Conservation (phyloP, 2,888 invertebrate genomes). For the Caenorhabditis zanzibari region DNA sequence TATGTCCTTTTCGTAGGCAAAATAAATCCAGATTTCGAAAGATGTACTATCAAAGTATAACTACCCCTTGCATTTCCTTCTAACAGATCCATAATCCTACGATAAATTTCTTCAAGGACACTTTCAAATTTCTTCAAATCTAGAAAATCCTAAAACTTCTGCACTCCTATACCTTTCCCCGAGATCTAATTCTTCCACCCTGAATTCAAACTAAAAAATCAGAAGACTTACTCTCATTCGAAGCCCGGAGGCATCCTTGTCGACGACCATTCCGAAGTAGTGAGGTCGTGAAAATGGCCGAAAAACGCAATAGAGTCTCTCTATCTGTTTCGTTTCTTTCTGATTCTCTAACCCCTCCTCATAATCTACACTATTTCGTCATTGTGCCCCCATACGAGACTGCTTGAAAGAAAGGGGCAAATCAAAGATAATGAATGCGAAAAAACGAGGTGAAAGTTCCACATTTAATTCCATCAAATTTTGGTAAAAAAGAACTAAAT, state of each 20-base stretch:
- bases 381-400: conserved; percentile 23
- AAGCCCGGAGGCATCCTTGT: conserved; percentile 55
- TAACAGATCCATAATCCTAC: too few species aligned
- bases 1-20: too few species aligned
- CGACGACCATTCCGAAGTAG: conserved; percentile 48
- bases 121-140: too few species aligned
- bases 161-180: background rate
- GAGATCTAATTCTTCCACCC: background rate
- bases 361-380: conserved; percentile 28
- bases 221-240: conserved; percentile 55
- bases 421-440: conserved; percentile 25
- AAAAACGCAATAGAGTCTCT: conserved; percentile 22
- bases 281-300: conserved; percentile 40
- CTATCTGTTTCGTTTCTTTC: conserved; percentile 25
- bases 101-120: too few species aligned
- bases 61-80: too few species aligned
- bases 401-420: conserved; percentile 8
- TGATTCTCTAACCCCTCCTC: conserved; percentile 28
- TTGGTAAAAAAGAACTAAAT: conserved; percentile 15
- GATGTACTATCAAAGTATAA: too few species aligned
- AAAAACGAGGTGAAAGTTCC: conserved; percentile 35
- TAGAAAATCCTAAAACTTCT: too few species aligned
- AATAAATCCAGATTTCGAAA: too few species aligned
- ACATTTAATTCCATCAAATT: conserved; percentile 32
- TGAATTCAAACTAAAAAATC: background rate